Conservation (phyloP, 2,113 vertebrate genomes). For the Myrmecophaga tridactyla region DNA sequence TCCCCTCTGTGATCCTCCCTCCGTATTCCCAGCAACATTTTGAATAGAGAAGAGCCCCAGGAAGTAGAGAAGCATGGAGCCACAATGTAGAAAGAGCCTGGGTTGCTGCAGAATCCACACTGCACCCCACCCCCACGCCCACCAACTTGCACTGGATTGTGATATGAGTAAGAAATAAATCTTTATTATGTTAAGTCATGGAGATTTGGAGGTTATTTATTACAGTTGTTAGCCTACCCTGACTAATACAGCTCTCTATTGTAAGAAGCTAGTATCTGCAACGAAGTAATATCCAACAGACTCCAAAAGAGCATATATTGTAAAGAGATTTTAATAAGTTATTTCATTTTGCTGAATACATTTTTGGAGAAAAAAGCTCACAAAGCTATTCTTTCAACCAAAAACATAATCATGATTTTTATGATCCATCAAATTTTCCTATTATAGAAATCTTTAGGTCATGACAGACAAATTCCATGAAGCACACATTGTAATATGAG, state of each 20-base stretch:
- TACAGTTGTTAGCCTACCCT: background rate
- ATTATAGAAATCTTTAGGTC: slow-evolving; percentile 49
- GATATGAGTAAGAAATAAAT: background rate
- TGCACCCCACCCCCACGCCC: background rate
- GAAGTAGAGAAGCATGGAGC: background rate
- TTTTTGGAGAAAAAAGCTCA: background rate
- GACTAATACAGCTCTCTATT: slow-evolving; percentile 43
- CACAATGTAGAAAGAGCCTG: background rate
- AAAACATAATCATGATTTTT: slow-evolving; percentile 42
- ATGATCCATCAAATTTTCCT: slow-evolving; percentile 45
- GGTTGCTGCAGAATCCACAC: background rate
- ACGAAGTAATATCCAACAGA: slow-evolving; percentile 61
- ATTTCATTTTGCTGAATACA: slow-evolving; percentile 43
- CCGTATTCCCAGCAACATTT: background rate
- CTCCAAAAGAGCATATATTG: slow-evolving; percentile 40
- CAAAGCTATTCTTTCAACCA: slow-evolving; percentile 28
- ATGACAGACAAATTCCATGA: slow-evolving; percentile 62
- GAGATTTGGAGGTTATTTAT: slow-evolving; percentile 39
- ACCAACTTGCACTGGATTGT: background rate
- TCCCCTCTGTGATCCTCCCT: background rate
- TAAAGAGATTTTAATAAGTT: slow-evolving; percentile 66
- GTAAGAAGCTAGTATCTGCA: slow-evolving; percentile 59
- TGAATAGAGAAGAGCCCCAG: background rate
- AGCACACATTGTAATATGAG: slow-evolving; percentile 66
- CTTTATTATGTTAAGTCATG: background rate